Base-by-base conservation (phyloP, 2,113 vertebrate genomes). In the Sinocyclocheilus maitianheensis region DNA sequence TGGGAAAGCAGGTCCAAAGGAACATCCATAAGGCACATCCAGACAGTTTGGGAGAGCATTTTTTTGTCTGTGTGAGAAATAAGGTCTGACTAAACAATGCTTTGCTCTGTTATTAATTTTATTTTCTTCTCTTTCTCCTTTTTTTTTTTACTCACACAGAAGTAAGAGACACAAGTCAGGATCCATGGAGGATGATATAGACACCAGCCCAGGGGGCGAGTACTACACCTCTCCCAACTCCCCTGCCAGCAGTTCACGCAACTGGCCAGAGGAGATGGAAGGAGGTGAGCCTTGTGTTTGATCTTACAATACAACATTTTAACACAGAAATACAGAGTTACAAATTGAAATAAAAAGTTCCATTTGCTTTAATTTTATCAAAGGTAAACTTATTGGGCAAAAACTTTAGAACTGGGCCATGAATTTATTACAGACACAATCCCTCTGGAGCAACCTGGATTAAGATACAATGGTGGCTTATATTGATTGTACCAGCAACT, bases 221-320 rank as follows among this genome's bases (percentile, higher is more conserved):
- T 99, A 97, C 91, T 99, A 99, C 94, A 95, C 97, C 76, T 99
- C 98, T 46, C 97, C 98, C 74, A 97, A 95, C 87, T 98, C 97
- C 55, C 98, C 98, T 74, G 98, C 97, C 86, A 97, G 97, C 95
- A 97, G 97, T 94, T 99, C 96, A 92, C 96, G 97, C 88, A 98
- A 98, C 95, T 99, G 98, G 97, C 96, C 95, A 30, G 98, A 99
- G 84, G 98, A 99, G 90, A 97, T 99, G 94, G 98, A 99, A 95
- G 98, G 97, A 95, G 98, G 98, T 98, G 92, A 90, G 95, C 18
- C 37, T 20, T 75, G 30, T 34, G n/a, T 53, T 82, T 60, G 11
- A 24, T 48, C 22, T 43, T 46, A 74, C 37, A n/a, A n/a, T 3
- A 20, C 30, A 72, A 18, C 18, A 40, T 72, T 76, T 77, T 3